Evolutionary conservation across 2,113 vertebrate genomes (phyloP), one percentile per base, ranked within the genome.

Genomic region (Cryptotis parvus): DNA sequence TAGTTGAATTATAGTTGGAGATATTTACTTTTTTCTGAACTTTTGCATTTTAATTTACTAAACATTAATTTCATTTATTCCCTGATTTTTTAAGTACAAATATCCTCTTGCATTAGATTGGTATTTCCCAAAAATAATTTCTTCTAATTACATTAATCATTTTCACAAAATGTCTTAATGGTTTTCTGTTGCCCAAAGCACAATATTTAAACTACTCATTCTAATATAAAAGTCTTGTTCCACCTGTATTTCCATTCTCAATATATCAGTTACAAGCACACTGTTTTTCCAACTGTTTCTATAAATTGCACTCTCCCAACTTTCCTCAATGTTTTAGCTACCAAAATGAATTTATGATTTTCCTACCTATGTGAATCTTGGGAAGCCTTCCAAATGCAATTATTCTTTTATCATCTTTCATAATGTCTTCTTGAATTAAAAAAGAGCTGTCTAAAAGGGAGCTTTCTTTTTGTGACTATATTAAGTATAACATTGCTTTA

Each of bases 131-230:
- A 82, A n/a, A 91, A 83, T 68, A 33, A 45, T 72, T 92, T 4
- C 3, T n/a, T 89, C 33, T 29, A 76, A 84, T 91, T 87, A 84
- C 55, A 87, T 58, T 27, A 90, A 87, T 91, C 4, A 68, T 87
- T 77, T 87, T 68, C 31, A 68, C 15, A 82, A 82, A 87, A 81
- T 65, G 14, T 2, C n/a, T 91, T 20, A 85, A 11, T 74, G 18
- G 75, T 66, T 75, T 61, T 27, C 10, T 75, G 43, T 41, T 80
- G 20, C 69, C 78, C 87, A 69, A 76, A 74, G 73, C 14, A 69
- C 8, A 65, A 37, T 75, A 35, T 84, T 87, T 69, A 78, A n/a
- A 24, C 9, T 37, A 20, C 39, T 77, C 74, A 45, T 68, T 87
- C 9, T 65, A 61, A 45, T 41, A 74, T 80, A 29, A 35, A 78